These are phyloP conservation scores for Eilema caniola DNA, from an alignment of 2,888 invertebrate genomes.

Conservation along the genomic window DNA sequence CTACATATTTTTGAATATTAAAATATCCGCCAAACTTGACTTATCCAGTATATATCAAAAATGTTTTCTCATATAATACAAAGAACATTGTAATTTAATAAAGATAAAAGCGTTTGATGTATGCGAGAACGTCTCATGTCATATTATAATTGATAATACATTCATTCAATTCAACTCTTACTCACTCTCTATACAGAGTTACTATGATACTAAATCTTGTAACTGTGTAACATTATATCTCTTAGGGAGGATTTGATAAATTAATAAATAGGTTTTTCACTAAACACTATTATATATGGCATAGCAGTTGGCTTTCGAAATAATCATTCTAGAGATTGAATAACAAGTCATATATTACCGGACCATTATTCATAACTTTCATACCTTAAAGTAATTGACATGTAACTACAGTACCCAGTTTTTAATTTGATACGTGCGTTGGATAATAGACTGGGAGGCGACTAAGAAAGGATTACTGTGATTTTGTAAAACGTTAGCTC, in stretches of 20 bases:
- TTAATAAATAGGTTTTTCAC: not conserved
- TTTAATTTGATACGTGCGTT: not conserved
- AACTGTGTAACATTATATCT: too few species aligned
- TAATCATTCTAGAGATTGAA: not conserved
- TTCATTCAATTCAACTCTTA: not conserved
- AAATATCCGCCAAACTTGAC: not conserved
- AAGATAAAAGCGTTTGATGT: conserved; percentile 33
- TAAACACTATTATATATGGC: not conserved
- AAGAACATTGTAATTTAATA: conserved; percentile 41
- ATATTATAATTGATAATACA: not conserved
- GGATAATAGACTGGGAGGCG: not conserved
- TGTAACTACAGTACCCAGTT: conserved; percentile 8
- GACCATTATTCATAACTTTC: conserved; percentile 14
- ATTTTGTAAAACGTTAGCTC: not conserved
- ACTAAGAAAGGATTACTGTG: too few species aligned
- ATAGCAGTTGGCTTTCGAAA: not conserved
- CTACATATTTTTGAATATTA: not conserved
- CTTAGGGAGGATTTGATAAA: not conserved
- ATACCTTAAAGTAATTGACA: conserved; percentile 47
- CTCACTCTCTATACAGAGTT: not conserved
- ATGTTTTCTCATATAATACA: conserved; percentile 46
- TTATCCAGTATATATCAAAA: conserved; percentile 2
- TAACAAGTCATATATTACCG: conserved; percentile 28
- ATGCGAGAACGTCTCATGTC: conserved; percentile 5
- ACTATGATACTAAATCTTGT: not conserved